phyloP scores from a whole-genome alignment of 2,888 invertebrate species.

The Athrips mouffetella region DNA sequence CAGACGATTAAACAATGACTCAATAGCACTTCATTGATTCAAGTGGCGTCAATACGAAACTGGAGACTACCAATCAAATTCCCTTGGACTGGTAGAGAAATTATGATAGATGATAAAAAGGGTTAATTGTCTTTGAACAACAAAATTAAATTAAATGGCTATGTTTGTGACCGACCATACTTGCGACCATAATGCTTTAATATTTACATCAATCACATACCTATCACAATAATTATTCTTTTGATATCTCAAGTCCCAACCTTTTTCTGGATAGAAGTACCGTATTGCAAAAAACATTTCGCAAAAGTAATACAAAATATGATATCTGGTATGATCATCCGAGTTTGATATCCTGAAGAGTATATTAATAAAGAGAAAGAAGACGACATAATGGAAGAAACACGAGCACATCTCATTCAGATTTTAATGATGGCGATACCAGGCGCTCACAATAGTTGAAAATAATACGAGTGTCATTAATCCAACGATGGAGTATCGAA shows the following conservation, averaged over 20 bases:
- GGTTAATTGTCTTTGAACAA: no score
- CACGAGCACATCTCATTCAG: neutral
- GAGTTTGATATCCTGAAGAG: slow-evolving; percentile 21
- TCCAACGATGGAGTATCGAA: neutral
- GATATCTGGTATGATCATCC: no score
- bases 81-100: slow-evolving; percentile 17
- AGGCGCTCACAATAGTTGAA: neutral
- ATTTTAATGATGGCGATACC: slow-evolving; percentile 2
- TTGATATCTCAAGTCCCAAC: no score
- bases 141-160: no score
- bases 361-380: neutral
- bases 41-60: slow-evolving; percentile 66
- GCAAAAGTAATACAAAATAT: no score
- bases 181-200: no score
- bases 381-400: neutral
- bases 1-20: slow-evolving; percentile 70
- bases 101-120: neutral
- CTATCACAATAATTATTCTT: neutral
- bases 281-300: no score
- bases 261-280: no score
- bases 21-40: slow-evolving; percentile 71
- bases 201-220: no score
- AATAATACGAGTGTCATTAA: neutral
- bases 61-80: slow-evolving; percentile 63
- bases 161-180: no score